Evolutionary conservation across 1,140 invertebrate genomes (phyloP), one percentile per base, ranked within the genome.

Genomic region (Lordiphosa collinella): DNA sequence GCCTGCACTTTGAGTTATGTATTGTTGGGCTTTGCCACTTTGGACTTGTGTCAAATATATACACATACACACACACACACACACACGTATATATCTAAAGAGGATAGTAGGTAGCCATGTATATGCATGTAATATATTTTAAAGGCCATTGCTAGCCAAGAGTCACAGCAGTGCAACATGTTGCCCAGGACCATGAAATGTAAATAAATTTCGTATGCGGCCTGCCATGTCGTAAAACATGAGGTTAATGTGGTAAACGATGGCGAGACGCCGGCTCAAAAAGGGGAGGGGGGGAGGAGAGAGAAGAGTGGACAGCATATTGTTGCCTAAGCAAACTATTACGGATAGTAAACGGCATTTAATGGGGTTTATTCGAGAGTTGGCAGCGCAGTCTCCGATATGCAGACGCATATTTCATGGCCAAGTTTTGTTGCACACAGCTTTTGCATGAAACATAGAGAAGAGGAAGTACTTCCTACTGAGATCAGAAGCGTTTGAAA

Each of bases 191-290:
- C 67, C 76, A 82, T 82, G 76, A 82, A 82, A 82, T 82, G 76
- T 82, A 82, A 78, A 82, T 82, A 82, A 84, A 82, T 82, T 82
- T 82, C 76, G 84, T 69, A 78, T 82, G 76, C 72, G 76, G 76
- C 67, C 72, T 64, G 72, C 51, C 78, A 78, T 68, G 72, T 82
- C 76, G 76, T 82, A 82, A 82, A 84, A 82, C 76, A 82, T 56
- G 76, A 84, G 76, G 76, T 82, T 82, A 82, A 82, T 82, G 76
- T 82, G 76, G 76, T 82, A 82, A 82, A 68, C 49, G 66, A 62
- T 61, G 66, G 65, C 66, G 57, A 63, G 74, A 58, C 43, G 56
- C 43, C 48, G 29, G 36, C 16, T 48, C 29, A 14, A 13, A 14
- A 31, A 14, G 40, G 9, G 9, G 12, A n/a, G 11, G 47, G 12